Base-by-base conservation (phyloP, 2,797 vertebrate species). In the Distichodus sexfasciatus region DNA sequence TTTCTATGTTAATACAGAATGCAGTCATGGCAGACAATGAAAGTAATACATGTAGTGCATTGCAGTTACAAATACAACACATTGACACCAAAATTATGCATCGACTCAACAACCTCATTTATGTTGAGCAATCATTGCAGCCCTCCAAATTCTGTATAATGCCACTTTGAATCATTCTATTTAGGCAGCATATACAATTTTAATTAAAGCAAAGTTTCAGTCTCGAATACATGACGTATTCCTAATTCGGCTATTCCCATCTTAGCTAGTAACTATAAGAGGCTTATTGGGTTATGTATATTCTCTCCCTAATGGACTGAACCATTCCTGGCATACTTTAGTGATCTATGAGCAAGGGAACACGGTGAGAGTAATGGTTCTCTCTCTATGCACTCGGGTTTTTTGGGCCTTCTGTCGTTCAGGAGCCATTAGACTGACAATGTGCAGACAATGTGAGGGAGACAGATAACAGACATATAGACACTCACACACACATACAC, bases 391-490 rank as follows among this genome's bases (percentile, higher is more conserved):
- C 69, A 71, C 81, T 43, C 31, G 55, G 51, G 53, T 51, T 70
- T 67, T 33, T 4, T 36, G 47, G 69, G 65, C 82, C 69, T 79
- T 77, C 70, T 24, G 81, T 81, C 79, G 72, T 71, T 84, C 80
- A 21, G 71, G 74, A 79, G 88, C 90, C 90, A 92, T 91, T 92
- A 92, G 86, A 82, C 83, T 90, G 90, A 92, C 87, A 89, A 84
- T 90, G 83, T 85, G 82, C 90, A 91, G 91, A 90, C 87, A 61
- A 83, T 83, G 79, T 76, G 83, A 87, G 87, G 80, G 86, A 86
- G 86, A 90, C 86, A 88, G 86, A 91, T 86, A 87, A 82, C 88
- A 92, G 91, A 78, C 79, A 59, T 31, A 41, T n/a, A 48, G 15
- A 7, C 14, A 7, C 47, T 55, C 55, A 41, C 63, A 74, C 41